Evolutionary conservation across 2,888 invertebrate genomes (phyloP).

Genomic region (Corythucha ciliata): DNA sequence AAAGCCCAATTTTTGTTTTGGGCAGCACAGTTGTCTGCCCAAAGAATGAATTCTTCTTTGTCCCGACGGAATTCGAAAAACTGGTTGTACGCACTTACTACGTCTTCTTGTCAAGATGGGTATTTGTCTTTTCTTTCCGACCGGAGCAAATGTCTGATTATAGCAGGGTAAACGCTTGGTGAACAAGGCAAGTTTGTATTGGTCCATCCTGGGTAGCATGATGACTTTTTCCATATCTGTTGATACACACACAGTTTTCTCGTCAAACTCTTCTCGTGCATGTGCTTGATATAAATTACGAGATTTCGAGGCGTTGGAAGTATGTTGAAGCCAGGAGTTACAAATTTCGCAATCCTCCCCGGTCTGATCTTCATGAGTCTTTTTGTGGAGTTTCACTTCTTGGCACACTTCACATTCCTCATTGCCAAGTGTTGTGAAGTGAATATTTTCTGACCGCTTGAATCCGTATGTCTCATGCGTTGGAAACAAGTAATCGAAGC

Average conservation of each 20-base stretch:
- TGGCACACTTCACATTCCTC: slow-evolving; percentile 8
- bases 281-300: neutral
- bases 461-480: no score
- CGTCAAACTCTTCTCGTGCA: neutral
- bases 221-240: slow-evolving; percentile 9
- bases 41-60: neutral
- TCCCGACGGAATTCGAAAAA: neutral
- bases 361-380: no score
- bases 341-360: neutral
- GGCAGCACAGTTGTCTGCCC: slow-evolving; percentile 10
- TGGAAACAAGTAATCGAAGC: no score
- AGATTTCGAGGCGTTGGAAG: neutral
- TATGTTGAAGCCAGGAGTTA: neutral
- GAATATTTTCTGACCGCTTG: slow-evolving; percentile 20
- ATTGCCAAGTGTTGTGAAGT: slow-evolving; percentile 19
- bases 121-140: neutral
- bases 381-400: neutral
- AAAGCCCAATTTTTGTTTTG: slow-evolving; percentile 18
- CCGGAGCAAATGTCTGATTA: slow-evolving; percentile 11
- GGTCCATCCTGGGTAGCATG: slow-evolving; percentile 6
- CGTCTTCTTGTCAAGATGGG: slow-evolving; percentile 25
- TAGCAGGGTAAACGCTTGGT: neutral
- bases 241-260: neutral
- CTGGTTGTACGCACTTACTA: slow-evolving; percentile 12
- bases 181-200: neutral